Evolutionary conservation across 1,140 invertebrate species (phyloP).

Genomic region (Panulirus ornatus): DNA sequence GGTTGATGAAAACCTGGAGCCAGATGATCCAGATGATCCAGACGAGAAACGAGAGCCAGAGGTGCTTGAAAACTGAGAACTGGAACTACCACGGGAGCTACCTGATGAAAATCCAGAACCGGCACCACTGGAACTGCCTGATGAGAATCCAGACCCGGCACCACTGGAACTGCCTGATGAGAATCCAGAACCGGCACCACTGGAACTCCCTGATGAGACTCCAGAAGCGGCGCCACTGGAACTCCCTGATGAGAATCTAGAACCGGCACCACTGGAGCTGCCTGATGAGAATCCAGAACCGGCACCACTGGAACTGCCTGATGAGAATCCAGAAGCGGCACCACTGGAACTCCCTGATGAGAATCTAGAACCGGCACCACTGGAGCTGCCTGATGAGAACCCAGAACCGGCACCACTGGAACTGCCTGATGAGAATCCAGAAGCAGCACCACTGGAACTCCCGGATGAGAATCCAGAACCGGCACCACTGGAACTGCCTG

Average conservation of each 20-base stretch:
- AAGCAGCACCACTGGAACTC: not conserved
- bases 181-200: no score
- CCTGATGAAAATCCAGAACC: not conserved
- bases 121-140: not conserved
- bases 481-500: not conserved
- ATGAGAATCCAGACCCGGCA: no score
- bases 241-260: not conserved
- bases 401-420: no score
- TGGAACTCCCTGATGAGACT: not conserved
- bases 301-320: not conserved
- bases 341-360: not conserved
- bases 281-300: no score
- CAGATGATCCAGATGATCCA: not conserved
- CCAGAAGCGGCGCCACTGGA: not conserved
- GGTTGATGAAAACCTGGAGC: not conserved
- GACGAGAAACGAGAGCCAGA: not conserved
- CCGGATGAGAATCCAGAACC: no score
- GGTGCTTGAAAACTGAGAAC: not conserved
- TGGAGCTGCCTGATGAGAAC: no score
- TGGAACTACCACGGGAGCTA: not conserved
- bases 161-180: no score
- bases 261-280: no score
- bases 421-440: no score
- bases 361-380: no score
- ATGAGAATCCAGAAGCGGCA: not conserved